Percentiles rank a stretch among this genome's conserved stretches.
These are phyloP conservation scores for Agrotis segetum DNA, from an alignment of 2,888 invertebrate genomes.

Conservation along the genomic window DNA sequence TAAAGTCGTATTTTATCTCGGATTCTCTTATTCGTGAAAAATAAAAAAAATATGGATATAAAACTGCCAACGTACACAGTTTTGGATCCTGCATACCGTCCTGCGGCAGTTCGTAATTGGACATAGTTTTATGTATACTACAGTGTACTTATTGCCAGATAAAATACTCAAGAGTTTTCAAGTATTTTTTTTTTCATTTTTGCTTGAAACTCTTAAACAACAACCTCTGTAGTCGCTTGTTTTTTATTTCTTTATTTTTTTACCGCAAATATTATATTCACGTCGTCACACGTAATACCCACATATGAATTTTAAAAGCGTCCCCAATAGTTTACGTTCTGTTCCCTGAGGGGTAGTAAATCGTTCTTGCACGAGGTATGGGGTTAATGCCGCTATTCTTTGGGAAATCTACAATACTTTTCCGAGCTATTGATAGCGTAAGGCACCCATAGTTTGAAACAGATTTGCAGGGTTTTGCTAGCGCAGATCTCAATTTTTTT, in stretches of 20 bases:
- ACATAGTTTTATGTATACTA: slow-evolving; percentile 44
- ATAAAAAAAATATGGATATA: slow-evolving; percentile 83
- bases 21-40: slow-evolving; percentile 85
- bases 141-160: not conserved
- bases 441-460: not conserved
- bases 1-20: slow-evolving; percentile 86
- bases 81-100: slow-evolving; percentile 60
- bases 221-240: slow-evolving; percentile 17
- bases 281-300: slow-evolving; percentile 39
- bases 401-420: slow-evolving; percentile 23
- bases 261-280: slow-evolving; percentile 15
- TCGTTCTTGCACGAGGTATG: slow-evolving; percentile 42
- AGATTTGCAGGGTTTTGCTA: not conserved
- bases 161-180: slow-evolving; percentile 45
- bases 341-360: slow-evolving; percentile 46
- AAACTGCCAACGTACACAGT: slow-evolving; percentile 79
- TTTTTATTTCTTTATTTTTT: slow-evolving; percentile 28
- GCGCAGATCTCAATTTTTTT: not conserved
- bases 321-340: slow-evolving; percentile 53
- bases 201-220: slow-evolving; percentile 11
- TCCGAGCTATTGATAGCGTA: slow-evolving; percentile 19
- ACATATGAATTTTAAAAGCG: slow-evolving; percentile 55
- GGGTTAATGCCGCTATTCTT: slow-evolving; percentile 33
- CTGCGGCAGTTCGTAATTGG: slow-evolving; percentile 55
- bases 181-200: not conserved